A percentile compares a stretch with the other conserved stretches of the same genome.
phyloP scores from a whole-genome alignment of 2,113 vertebrate species.

The Chionodraco myersi region DNA sequence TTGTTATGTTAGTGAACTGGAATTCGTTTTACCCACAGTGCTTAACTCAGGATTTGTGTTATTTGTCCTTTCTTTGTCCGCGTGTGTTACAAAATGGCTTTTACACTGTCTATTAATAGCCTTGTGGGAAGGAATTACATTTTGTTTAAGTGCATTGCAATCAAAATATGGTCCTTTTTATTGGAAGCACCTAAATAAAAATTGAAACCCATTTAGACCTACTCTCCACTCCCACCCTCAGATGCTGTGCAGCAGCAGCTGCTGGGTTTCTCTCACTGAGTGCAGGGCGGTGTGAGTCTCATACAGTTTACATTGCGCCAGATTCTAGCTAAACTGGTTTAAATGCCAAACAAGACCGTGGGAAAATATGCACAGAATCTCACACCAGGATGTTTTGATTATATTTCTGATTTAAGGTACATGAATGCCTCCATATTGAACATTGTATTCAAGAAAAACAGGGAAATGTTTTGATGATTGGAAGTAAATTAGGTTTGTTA shows the following conservation, averaged over 20 bases:
- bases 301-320: neutral
- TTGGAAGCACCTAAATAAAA: neutral
- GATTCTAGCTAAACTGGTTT: constrained; percentile 60
- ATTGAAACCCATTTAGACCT: neutral
- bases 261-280: neutral
- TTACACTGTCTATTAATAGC: neutral
- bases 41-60: neutral
- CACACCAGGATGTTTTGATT: neutral
- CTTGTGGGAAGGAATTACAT: neutral
- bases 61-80: neutral
- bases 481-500: no score
- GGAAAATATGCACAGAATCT: neutral
- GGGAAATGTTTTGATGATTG: no score
- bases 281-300: neutral
- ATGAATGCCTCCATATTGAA: no score
- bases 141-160: neutral
- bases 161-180: neutral
- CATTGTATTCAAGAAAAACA: no score
- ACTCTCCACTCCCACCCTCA: neutral
- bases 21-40: neutral
- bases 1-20: neutral
- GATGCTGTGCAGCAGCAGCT: neutral
- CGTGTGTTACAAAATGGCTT: neutral
- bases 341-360: constrained; percentile 1
- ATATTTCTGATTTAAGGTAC: constrained; percentile 4